phyloP scores from a whole-genome alignment of 2,888 invertebrate species.

The Heteromurus nitidus region DNA sequence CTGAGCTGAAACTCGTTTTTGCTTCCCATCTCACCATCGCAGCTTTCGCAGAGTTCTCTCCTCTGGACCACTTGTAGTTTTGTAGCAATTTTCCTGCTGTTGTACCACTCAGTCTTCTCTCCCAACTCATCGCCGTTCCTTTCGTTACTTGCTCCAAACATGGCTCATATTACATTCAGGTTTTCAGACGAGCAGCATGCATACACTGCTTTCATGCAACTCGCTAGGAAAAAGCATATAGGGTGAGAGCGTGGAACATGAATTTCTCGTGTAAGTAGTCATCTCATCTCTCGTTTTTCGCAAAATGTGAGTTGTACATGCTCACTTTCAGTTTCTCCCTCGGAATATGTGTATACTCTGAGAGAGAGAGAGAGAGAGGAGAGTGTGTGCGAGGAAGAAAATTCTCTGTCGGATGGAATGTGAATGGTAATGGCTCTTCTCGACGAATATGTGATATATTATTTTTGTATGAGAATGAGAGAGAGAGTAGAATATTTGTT shows the following conservation, averaged over 20 bases:
- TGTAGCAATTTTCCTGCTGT: conserved; percentile 45
- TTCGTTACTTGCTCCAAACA: not conserved
- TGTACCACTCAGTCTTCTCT: conserved; percentile 15
- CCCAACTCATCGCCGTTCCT: not conserved
- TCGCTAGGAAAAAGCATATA: not conserved
- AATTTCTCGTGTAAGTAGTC: conserved; percentile 36
- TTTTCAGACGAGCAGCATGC: conserved; percentile 29
- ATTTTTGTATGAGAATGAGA: conserved; percentile 6
- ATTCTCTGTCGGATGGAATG: conserved; percentile 27
- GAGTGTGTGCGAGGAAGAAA: conserved; percentile 28
- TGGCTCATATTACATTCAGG: conserved; percentile 40
- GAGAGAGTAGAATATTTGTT: not conserved
- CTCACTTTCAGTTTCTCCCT: conserved; percentile 7
- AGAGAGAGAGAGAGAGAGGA: no score
- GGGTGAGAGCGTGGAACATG: not conserved
- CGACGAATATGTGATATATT: conserved; percentile 16
- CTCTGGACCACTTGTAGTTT: conserved; percentile 60
- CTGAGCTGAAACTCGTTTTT: conserved; percentile 18
- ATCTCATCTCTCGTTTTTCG: conserved; percentile 9
- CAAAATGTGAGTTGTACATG: conserved; percentile 24
- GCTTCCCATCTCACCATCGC: no score
- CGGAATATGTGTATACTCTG: no score
- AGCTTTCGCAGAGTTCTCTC: no score
- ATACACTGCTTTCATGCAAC: conserved; percentile 21
- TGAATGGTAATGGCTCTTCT: conserved; percentile 28